Percentiles rank a stretch among this genome's conserved stretches.
phyloP scores from a whole-genome alignment of 2,797 vertebrate genomes.

The Morus bassanus region DNA sequence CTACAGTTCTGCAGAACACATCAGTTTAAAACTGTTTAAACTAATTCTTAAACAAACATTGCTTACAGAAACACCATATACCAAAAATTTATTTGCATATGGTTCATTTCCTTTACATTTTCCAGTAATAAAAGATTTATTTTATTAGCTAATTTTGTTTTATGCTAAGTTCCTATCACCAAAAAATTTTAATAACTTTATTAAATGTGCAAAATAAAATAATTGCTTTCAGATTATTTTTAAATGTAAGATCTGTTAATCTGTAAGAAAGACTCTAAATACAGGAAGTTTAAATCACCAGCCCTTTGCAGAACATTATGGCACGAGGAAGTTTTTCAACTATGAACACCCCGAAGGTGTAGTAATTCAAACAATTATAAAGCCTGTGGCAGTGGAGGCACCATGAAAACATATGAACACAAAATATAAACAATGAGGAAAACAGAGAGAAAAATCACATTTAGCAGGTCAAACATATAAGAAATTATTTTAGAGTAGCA shows the following conservation, averaged over 20 bases:
- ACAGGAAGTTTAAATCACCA: not conserved
- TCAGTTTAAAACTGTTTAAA: not conserved
- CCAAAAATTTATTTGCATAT: not conserved
- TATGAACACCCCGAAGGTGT: not conserved
- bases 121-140: not conserved
- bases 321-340: not conserved
- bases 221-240: not conserved
- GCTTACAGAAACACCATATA: not conserved
- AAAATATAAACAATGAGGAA: not conserved
- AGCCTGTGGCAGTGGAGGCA: not conserved
- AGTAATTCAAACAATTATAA: not conserved
- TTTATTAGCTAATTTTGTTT: not conserved
- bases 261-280: not conserved
- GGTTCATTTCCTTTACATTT: not conserved
- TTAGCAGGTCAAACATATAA: not conserved
- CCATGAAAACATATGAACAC: not conserved
- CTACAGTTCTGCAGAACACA: not conserved
- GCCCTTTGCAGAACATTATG: not conserved
- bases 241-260: not conserved
- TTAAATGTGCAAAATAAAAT: not conserved
- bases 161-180: not conserved
- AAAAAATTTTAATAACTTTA: not conserved
- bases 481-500: not conserved
- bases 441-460: not conserved
- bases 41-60: not conserved